Conservation (phyloP, 2,113 vertebrate genomes). For the Oncorhynchus masou region DNA sequence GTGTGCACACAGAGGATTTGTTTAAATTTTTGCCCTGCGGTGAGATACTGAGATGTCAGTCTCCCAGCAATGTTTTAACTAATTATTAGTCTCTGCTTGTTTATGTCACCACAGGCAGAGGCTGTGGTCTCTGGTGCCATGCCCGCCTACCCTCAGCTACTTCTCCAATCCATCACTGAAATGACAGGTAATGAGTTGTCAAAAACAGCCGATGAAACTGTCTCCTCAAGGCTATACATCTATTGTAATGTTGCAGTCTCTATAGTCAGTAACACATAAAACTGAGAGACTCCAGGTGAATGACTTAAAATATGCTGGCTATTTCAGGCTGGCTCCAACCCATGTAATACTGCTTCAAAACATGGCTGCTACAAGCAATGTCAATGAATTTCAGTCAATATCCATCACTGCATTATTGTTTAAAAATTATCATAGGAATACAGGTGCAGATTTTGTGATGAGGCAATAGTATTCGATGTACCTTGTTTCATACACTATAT, state of each 20-base stretch:
- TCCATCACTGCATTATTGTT: too few relatives aligned
- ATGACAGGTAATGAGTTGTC: conserved; percentile 81
- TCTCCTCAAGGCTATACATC: conserved; percentile 59
- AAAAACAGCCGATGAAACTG: conserved; percentile 61
- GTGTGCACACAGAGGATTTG: conserved; percentile 42
- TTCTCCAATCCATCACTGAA: conserved; percentile 70
- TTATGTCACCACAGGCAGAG: conserved; percentile 67
- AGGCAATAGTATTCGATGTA: too few relatives aligned
- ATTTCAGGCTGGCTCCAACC: neutral
- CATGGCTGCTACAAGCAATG: too few relatives aligned
- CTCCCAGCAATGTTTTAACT: conserved; percentile 46
- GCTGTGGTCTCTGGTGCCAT: conserved; percentile 53
- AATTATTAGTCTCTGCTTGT: conserved; percentile 70
- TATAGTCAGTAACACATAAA: conserved; percentile 39
- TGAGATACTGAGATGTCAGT: conserved; percentile 61
- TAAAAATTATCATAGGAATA: too few relatives aligned
- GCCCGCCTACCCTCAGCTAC: conserved; percentile 57
- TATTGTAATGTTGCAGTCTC: conserved; percentile 43
- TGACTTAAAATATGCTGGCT: conserved; percentile 52
- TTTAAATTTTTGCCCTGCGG: conserved; percentile 48
- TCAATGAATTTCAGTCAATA: neutral
- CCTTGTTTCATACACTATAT: too few relatives aligned
- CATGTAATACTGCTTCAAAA: neutral
- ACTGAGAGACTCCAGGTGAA: conserved; percentile 27
- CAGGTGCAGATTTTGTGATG: too few relatives aligned